Conservation (phyloP, 2,113 vertebrate genomes). For the Apus apus region DNA sequence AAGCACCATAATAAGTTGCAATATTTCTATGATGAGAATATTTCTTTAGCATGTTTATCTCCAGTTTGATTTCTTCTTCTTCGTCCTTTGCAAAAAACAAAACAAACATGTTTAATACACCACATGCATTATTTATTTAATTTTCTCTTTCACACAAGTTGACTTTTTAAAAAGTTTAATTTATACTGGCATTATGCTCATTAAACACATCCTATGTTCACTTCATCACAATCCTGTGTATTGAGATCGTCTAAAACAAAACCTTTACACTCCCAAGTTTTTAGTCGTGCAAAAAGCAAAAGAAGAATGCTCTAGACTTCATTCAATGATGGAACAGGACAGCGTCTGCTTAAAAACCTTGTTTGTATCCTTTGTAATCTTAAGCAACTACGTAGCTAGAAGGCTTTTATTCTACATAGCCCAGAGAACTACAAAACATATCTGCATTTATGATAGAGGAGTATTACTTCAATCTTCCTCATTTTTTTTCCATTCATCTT, state of each 20-base stretch:
- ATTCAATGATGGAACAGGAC: background rate
- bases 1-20: constrained; percentile 98
- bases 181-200: background rate
- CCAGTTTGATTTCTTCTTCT: constrained; percentile 99
- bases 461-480: background rate
- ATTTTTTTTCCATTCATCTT: background rate
- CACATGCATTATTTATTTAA: background rate
- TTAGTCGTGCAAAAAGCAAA: background rate
- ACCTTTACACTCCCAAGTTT: background rate
- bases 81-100: constrained; percentile 83
- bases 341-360: background rate
- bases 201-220: background rate
- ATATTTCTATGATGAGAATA: constrained; percentile 99
- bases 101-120: background rate
- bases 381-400: background rate
- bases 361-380: too few relatives aligned
- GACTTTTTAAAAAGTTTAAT: background rate
- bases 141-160: background rate
- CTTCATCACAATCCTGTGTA: background rate
- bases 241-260: background rate
- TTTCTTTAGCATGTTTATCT: constrained; percentile 99
- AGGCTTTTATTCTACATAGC: background rate
- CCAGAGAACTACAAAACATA: background rate
- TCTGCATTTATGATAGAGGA: background rate
- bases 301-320: background rate